Conservation (phyloP, 2,797 vertebrate species). For the Zalophus californianus region DNA sequence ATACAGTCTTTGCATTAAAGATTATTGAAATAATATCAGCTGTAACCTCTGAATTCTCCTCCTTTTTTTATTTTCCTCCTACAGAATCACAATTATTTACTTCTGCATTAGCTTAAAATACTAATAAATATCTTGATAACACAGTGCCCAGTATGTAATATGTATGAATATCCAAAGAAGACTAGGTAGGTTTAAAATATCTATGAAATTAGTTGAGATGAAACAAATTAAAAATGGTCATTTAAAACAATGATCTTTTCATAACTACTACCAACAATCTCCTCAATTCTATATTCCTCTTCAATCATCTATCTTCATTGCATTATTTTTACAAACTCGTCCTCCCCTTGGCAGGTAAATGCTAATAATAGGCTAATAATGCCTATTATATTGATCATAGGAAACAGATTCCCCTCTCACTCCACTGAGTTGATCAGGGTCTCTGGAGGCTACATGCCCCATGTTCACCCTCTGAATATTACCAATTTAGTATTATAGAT, state of each 20-base stretch:
- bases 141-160: neutral
- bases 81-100: constrained; percentile 20
- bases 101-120: constrained; percentile 44
- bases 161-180: neutral
- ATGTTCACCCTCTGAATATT: neutral
- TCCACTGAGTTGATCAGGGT: neutral
- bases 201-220: neutral
- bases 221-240: constrained; percentile 33
- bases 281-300: neutral
- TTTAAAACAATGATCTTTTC: neutral
- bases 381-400: neutral
- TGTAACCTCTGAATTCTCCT: neutral
- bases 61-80: neutral
- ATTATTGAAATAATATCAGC: neutral
- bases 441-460: neutral
- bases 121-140: neutral
- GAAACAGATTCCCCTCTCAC: neutral
- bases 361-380: neutral
- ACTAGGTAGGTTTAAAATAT: neutral
- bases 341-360: neutral
- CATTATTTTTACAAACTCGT: neutral
- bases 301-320: neutral
- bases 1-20: neutral
- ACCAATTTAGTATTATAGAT: neutral
- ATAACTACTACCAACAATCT: neutral